These are phyloP conservation scores for Albula goreensis DNA, from an alignment of 2,113 vertebrate species.

Conservation along the genomic window DNA sequence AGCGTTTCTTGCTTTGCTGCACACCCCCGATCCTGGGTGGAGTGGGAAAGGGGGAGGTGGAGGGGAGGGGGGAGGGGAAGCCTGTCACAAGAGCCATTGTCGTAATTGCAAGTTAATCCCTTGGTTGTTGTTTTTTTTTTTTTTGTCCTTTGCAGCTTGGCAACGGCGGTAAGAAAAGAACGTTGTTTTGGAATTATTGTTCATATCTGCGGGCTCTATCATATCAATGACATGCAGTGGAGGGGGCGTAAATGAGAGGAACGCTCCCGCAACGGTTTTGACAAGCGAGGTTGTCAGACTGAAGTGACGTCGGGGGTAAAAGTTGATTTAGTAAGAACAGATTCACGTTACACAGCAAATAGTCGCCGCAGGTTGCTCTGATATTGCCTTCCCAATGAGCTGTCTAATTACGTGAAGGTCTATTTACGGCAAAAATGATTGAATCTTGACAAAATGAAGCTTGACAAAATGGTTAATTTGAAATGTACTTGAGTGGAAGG, in stretches of 20 bases:
- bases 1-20: slow-evolving; percentile 49
- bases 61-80: slow-evolving; percentile 11
- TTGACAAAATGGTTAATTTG: slow-evolving; percentile 26
- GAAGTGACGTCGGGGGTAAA: background rate
- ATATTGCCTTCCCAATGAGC: background rate
- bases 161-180: slow-evolving; percentile 41
- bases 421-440: slow-evolving; percentile 5
- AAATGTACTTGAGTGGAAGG: slow-evolving; percentile 15
- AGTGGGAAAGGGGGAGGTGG: slow-evolving; percentile 17
- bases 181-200: slow-evolving; percentile 42
- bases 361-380: background rate
- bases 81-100: slow-evolving; percentile 64
- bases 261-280: background rate
- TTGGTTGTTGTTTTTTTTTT: slow-evolving; percentile 55
- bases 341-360: background rate
- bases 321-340: slow-evolving; percentile 8
- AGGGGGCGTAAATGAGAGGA: background rate
- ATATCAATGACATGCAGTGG: background rate
- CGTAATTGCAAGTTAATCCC: slow-evolving; percentile 69
- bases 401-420: slow-evolving; percentile 3
- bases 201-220: background rate
- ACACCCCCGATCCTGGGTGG: slow-evolving; percentile 38
- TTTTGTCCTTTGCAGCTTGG: slow-evolving; percentile 48
- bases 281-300: background rate
- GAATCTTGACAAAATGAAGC: slow-evolving; percentile 17